phyloP scores from a whole-genome alignment of 2,113 vertebrate species.

The Pseudorectes ferrugineus region DNA sequence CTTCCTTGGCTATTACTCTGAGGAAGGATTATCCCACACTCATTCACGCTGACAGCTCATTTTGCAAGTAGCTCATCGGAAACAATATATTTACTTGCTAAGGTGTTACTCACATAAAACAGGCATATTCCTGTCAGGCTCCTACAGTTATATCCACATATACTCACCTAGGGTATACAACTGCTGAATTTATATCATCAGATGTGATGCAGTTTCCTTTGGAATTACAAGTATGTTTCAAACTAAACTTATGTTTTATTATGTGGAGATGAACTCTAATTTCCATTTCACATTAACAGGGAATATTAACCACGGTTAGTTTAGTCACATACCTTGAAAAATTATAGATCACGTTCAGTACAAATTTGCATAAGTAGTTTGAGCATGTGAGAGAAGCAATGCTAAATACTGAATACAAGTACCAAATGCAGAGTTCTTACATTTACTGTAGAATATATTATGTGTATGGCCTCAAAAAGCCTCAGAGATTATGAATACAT shows the following conservation, averaged over 20 bases:
- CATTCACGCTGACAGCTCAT: neutral
- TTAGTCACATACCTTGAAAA: constrained; percentile 30
- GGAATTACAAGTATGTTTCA: neutral
- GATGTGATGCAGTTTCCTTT: neutral
- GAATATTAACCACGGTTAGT: neutral
- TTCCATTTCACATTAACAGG: neutral
- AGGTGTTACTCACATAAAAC: neutral
- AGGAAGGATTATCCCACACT: neutral
- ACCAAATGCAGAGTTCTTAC: neutral
- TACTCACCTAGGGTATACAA: neutral
- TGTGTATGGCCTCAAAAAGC: constrained; percentile 47
- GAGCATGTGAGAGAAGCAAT: neutral
- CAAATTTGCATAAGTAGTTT: constrained; percentile 42
- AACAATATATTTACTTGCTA: neutral
- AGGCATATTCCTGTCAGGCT: neutral
- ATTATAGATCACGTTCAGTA: neutral
- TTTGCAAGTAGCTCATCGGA: neutral
- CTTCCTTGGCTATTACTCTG: neutral
- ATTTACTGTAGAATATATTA: constrained; percentile 6
- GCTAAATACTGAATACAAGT: neutral
- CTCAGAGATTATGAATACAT: constrained; percentile 44
- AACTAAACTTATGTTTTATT: neutral
- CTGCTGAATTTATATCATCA: neutral
- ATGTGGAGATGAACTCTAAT: neutral
- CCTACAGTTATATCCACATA: neutral